These are phyloP conservation scores for Enteromius treurensis DNA, from an alignment of 2,797 vertebrate genomes.

Conservation along the genomic window DNA sequence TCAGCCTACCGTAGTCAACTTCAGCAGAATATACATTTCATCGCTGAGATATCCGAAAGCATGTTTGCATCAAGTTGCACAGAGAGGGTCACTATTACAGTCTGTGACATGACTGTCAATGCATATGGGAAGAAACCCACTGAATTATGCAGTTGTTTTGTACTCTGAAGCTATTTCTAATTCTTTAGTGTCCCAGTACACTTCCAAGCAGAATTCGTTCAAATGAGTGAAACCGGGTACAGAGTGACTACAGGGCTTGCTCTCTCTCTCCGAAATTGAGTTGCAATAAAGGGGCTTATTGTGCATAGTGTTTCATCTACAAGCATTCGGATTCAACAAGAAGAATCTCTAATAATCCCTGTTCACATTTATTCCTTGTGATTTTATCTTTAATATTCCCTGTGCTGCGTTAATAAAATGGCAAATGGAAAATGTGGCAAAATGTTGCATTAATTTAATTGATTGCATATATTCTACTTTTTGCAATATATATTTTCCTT, in stretches of 20 bases:
- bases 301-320: constrained; percentile 39
- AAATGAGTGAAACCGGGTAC: constrained; percentile 35
- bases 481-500: neutral
- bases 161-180: constrained; percentile 12
- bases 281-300: constrained; percentile 50
- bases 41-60: constrained; percentile 29
- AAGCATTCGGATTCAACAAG: constrained; percentile 10
- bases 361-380: constrained; percentile 8
- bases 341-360: constrained; percentile 30
- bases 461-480: neutral
- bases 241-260: constrained; percentile 19
- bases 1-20: constrained; percentile 49
- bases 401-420: constrained; percentile 43
- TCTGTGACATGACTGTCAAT: constrained; percentile 27
- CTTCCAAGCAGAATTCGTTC: constrained; percentile 14
- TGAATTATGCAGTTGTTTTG: constrained; percentile 4
- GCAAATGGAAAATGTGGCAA: constrained; percentile 21
- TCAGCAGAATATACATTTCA: constrained; percentile 51
- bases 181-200: neutral
- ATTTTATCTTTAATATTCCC: constrained; percentile 41
- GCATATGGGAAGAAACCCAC: neutral
- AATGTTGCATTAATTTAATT: neutral
- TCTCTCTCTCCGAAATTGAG: constrained; percentile 16
- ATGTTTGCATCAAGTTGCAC: constrained; percentile 37
- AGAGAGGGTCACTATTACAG: constrained; percentile 36